Conservation (phyloP, 2,113 vertebrate genomes). For the Chelonoidis abingdonii region DNA sequence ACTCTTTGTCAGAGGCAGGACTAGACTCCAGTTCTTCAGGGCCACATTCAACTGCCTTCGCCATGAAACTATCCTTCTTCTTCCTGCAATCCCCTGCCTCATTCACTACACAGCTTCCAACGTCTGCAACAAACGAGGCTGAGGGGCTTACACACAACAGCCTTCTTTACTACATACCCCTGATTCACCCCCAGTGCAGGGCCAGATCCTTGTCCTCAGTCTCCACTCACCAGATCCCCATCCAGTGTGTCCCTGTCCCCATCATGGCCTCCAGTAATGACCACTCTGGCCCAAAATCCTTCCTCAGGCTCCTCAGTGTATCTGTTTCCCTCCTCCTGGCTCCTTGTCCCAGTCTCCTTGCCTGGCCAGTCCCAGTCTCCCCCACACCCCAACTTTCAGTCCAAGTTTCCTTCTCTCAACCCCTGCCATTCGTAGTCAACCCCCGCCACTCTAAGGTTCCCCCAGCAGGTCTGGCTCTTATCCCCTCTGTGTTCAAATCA, state of each 20-base stretch:
- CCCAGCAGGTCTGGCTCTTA: not conserved
- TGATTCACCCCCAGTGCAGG: not conserved
- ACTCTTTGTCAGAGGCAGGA: not conserved
- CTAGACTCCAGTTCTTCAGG: not conserved
- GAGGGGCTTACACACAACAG: not conserved
- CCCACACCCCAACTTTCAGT: not conserved
- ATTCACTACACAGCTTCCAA: not conserved
- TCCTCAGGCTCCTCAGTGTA: not conserved
- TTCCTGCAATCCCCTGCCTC: not conserved
- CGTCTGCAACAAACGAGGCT: not conserved
- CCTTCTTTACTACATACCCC: not conserved
- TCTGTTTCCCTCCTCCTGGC: not conserved
- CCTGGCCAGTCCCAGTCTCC: not conserved
- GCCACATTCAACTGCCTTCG: not conserved
- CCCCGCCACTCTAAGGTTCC: not conserved
- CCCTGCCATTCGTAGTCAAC: rapidly evolving
- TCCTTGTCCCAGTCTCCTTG: not conserved
- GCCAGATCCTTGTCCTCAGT: not conserved
- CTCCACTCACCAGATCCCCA: not conserved
- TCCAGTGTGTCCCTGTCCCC: not conserved
- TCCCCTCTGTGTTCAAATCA: not conserved
- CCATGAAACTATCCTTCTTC: not conserved
- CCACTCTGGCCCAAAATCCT: not conserved
- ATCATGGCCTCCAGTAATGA: not conserved
- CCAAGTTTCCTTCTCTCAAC: not conserved